These are phyloP conservation scores for Heliconius cydno DNA, from an alignment of 2,888 invertebrate species.

Conservation along the genomic window DNA sequence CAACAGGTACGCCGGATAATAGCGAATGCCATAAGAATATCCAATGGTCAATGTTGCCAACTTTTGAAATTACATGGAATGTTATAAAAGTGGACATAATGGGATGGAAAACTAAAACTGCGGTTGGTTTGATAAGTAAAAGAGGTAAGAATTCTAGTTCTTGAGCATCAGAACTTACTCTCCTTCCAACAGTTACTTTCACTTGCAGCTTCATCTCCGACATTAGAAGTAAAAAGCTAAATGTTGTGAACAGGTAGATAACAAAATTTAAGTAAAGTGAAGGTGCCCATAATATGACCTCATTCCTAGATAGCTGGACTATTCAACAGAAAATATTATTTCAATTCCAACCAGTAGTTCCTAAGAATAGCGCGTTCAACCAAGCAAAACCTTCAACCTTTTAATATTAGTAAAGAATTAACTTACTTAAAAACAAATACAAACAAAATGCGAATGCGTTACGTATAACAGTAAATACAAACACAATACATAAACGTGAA, in stretches of 20 bases:
- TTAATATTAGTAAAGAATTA: background rate
- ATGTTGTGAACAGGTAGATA: too few species aligned
- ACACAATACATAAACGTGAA: constrained; percentile 40
- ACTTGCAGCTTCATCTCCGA: too few species aligned
- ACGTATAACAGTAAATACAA: constrained; percentile 30
- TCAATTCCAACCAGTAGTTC: too few species aligned
- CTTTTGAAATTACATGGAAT: constrained; percentile 40
- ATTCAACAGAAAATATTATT: background rate
- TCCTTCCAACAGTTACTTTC: background rate
- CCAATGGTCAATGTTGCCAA: constrained; percentile 47
- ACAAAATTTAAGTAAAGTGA: too few species aligned
- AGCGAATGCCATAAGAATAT: constrained; percentile 38
- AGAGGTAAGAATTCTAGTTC: background rate
- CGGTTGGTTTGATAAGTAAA: background rate
- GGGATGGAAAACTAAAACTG: constrained; percentile 1
- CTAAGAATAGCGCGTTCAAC: background rate
- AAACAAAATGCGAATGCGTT: constrained; percentile 10
- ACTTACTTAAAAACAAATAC: background rate
- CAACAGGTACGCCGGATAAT: constrained; percentile 62
- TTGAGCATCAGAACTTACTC: background rate
- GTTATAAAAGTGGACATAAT: constrained; percentile 8
- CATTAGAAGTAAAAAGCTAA: too few species aligned
- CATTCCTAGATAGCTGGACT: too few species aligned
- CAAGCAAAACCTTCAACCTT: background rate
- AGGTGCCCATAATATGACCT: too few species aligned